A percentile compares a stretch with the other conserved stretches of the same genome.
These are phyloP conservation scores for Pluvianellus socialis DNA, from an alignment of 2,113 vertebrate species.

Conservation along the genomic window DNA sequence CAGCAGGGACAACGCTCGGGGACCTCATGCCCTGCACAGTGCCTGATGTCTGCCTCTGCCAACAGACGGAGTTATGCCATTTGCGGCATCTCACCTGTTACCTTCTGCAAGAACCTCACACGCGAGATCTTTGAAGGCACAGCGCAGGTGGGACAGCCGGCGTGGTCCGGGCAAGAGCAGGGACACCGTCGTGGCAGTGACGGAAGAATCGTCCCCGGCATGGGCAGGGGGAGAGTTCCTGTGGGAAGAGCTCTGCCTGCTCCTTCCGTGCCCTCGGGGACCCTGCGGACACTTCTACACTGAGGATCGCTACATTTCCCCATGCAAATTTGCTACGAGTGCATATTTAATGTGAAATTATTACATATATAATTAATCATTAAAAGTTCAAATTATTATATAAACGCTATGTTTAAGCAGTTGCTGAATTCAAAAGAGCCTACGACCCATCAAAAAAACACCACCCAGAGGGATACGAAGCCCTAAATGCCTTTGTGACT, in stretches of 20 bases:
- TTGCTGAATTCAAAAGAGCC: neutral
- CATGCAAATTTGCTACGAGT: accelerated
- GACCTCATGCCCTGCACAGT: accelerated
- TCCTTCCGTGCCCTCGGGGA: accelerated
- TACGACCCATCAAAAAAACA: neutral
- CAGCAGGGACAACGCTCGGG: neutral
- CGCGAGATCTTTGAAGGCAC: neutral
- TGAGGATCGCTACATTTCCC: neutral
- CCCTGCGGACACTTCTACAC: neutral
- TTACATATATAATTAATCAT: neutral
- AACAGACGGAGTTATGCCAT: accelerated
- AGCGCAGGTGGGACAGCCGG: neutral
- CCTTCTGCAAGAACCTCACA: accelerated
- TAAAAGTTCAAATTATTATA: neutral
- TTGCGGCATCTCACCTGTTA: accelerated
- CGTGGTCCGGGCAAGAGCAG: accelerated
- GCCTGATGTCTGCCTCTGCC: accelerated
- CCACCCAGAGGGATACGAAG: neutral
- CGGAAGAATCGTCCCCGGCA: neutral
- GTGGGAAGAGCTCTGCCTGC: neutral
- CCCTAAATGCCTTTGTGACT: neutral
- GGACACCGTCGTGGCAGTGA: accelerated
- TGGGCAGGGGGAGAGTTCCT: neutral
- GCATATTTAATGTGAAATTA: neutral
- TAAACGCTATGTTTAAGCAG: neutral